A percentile compares a stretch with the other conserved stretches of the same genome.
Conservation (phyloP, 1,140 invertebrate species). For the Schlechtendalia chinensis region DNA sequence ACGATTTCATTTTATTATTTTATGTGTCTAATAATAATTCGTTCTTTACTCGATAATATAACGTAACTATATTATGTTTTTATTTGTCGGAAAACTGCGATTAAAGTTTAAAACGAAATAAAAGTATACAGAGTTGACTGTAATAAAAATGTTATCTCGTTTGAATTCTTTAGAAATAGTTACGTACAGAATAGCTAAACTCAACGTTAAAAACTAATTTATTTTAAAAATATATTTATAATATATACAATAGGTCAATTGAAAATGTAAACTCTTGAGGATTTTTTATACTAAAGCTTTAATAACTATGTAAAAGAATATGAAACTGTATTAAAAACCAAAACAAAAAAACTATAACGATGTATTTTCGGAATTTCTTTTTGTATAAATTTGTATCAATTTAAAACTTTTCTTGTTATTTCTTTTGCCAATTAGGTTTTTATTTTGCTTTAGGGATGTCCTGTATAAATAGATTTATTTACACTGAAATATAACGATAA, state of each 20-base stretch:
- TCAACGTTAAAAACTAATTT: neutral
- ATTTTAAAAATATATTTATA: neutral
- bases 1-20: too few species aligned
- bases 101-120: neutral
- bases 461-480: neutral
- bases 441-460: neutral
- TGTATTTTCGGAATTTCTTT: neutral
- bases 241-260: neutral
- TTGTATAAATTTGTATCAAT: neutral
- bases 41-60: too few species aligned
- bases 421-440: neutral
- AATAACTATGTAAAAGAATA: neutral
- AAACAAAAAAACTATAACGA: neutral
- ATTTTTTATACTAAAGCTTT: neutral
- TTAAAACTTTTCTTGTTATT: constrained; percentile 18
- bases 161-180: neutral
- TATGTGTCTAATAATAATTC: too few species aligned
- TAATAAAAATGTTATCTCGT: neutral
- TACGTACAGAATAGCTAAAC: neutral
- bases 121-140: too few species aligned
- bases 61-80: too few species aligned
- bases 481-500: neutral
- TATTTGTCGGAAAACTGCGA: neutral
- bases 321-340: neutral
- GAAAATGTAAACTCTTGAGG: neutral